A percentile compares a stretch with the other conserved stretches of the same genome.
phyloP scores from a whole-genome alignment of 2,797 vertebrate species.

The Sardinella longiceps region DNA sequence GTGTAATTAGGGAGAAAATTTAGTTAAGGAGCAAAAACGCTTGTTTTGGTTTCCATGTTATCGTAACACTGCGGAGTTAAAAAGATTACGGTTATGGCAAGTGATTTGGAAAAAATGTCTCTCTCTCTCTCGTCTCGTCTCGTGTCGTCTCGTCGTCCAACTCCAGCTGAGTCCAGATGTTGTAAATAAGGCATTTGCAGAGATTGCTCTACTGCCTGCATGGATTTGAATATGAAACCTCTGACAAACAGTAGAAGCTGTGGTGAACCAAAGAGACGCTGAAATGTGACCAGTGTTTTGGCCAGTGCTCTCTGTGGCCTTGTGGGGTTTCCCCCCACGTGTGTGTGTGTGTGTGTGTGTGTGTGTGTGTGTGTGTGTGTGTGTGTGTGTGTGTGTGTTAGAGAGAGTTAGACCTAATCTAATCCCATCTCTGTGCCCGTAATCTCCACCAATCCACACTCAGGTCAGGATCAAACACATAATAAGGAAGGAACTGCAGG shows the following conservation, averaged over 20 bases:
- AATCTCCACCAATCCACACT: background rate
- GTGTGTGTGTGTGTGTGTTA: too few species aligned
- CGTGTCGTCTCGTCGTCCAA: too few species aligned
- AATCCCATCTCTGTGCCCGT: too few species aligned
- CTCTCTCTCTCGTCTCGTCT: background rate
- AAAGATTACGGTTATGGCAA: background rate
- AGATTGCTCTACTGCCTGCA: background rate
- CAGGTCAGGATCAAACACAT: background rate
- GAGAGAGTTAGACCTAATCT: background rate
- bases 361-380: too few species aligned
- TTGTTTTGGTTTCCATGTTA: background rate
- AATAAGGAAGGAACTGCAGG: background rate
- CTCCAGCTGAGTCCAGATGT: background rate
- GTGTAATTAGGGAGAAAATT: background rate
- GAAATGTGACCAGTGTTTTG: background rate
- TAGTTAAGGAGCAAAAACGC: background rate
- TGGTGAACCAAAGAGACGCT: background rate
- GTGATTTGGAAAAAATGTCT: background rate
- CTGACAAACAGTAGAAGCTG: background rate
- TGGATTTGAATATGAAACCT: background rate
- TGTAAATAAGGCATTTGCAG: background rate
- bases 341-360: too few species aligned
- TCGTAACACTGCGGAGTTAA: too few species aligned
- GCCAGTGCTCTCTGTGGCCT: background rate
- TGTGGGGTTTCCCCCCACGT: background rate